These are phyloP conservation scores for Platanista minor DNA, from an alignment of 2,113 vertebrate species.

Conservation along the genomic window DNA sequence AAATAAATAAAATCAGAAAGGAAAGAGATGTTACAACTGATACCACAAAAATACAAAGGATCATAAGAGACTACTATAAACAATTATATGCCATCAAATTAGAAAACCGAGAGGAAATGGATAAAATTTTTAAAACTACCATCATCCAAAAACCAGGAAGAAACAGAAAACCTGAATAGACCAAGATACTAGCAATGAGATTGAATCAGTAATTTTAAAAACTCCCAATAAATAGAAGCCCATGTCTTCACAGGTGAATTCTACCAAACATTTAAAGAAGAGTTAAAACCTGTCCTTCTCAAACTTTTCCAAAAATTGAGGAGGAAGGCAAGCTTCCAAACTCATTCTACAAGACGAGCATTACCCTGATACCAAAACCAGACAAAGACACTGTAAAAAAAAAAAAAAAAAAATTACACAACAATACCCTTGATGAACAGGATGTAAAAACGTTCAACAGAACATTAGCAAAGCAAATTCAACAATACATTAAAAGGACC, in stretches of 20 bases:
- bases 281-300: not conserved
- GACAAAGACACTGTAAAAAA: too few relatives aligned
- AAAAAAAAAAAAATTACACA: too few relatives aligned
- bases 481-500: too few relatives aligned
- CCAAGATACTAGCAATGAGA: not conserved
- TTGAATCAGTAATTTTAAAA: not conserved
- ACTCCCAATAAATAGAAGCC: not conserved
- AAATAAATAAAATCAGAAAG: not conserved
- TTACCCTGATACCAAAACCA: not conserved
- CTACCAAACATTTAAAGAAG: not conserved
- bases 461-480: too few relatives aligned
- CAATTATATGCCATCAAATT: not conserved
- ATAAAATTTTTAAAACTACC: not conserved
- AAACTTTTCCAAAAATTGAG: not conserved
- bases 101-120: not conserved
- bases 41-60: not conserved
- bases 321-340: not conserved
- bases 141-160: not conserved
- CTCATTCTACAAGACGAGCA: not conserved
- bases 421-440: too few relatives aligned
- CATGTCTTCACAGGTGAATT: not conserved
- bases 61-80: not conserved
- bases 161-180: not conserved
- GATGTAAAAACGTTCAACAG: too few relatives aligned
- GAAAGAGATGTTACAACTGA: not conserved